Conservation (phyloP, 2,888 invertebrate genomes). For the Megalurothrips usitatus region DNA sequence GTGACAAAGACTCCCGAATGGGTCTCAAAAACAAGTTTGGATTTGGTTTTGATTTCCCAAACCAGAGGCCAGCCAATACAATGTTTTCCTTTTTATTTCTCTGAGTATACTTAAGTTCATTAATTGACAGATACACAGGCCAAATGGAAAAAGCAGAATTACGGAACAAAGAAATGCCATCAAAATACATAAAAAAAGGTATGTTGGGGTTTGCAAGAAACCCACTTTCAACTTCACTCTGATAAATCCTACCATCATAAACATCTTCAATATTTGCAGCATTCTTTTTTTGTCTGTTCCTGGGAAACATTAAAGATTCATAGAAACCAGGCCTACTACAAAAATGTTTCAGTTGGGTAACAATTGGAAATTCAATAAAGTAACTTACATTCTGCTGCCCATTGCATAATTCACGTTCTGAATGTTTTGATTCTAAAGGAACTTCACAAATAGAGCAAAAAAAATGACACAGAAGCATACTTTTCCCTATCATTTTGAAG, state of each 20-base stretch:
- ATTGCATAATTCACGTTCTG: not conserved
- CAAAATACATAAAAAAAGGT: not conserved
- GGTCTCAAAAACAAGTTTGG: not conserved
- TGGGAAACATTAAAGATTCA: not conserved
- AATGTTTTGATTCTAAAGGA: not conserved
- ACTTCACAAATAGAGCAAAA: not conserved
- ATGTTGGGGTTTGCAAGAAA: not conserved
- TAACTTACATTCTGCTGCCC: not conserved
- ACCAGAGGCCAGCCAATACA: not conserved
- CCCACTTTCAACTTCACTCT: not conserved
- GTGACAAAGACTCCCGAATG: not conserved
- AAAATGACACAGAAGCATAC: not conserved
- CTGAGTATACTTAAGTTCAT: not conserved
- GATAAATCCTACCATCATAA: not conserved
- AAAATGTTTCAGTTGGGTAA: not conserved
- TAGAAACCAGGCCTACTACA: not conserved
- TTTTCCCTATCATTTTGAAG: not conserved
- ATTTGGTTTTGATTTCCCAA: not conserved
- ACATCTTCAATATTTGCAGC: not conserved
- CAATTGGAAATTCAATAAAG: not conserved
- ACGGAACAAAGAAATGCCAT: not conserved
- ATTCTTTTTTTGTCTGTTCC: not conserved
- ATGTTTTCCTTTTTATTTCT: not conserved
- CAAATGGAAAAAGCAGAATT: not conserved
- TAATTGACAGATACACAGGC: not conserved